A percentile compares a stretch with the other conserved stretches of the same genome.
Conservation (phyloP, 2,113 vertebrate genomes). For the Lates calcarifer region DNA sequence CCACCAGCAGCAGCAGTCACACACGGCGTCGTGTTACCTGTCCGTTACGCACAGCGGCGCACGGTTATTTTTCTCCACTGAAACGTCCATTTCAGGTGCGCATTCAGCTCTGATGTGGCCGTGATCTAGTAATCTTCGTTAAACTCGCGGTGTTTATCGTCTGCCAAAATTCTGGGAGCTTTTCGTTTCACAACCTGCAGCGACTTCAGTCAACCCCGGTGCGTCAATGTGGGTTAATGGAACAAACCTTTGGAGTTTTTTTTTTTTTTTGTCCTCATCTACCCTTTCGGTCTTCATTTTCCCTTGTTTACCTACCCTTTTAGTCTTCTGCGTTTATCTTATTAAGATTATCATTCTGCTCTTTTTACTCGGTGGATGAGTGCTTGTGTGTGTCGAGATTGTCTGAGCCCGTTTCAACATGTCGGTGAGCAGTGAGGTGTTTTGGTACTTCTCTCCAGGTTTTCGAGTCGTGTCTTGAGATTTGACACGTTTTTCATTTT, state of each 20-base stretch:
- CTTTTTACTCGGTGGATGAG: neutral
- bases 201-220: slow-evolving; percentile 32
- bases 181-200: slow-evolving; percentile 49
- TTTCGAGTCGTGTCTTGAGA: neutral
- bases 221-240: slow-evolving; percentile 77
- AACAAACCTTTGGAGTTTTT: slow-evolving; percentile 56
- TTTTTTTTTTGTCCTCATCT: slow-evolving; percentile 2
- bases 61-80: neutral
- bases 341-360: neutral
- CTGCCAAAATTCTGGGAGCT: neutral
- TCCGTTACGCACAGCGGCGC: slow-evolving; percentile 66
- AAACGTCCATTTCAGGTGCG: slow-evolving; percentile 39
- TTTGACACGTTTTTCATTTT: neutral
- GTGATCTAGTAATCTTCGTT: neutral
- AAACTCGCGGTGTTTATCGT: neutral
- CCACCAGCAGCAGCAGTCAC: neutral
- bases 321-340: neutral
- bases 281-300: neutral
- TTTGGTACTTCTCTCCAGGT: neutral
- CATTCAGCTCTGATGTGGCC: neutral
- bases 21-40: slow-evolving; percentile 64
- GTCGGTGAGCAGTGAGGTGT: slow-evolving; percentile 27
- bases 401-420: slow-evolving; percentile 63
- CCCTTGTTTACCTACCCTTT: neutral
- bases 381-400: slow-evolving; percentile 13